Evolutionary conservation across 2,888 invertebrate species (phyloP).

Genomic region (Heliconius hortense): DNA sequence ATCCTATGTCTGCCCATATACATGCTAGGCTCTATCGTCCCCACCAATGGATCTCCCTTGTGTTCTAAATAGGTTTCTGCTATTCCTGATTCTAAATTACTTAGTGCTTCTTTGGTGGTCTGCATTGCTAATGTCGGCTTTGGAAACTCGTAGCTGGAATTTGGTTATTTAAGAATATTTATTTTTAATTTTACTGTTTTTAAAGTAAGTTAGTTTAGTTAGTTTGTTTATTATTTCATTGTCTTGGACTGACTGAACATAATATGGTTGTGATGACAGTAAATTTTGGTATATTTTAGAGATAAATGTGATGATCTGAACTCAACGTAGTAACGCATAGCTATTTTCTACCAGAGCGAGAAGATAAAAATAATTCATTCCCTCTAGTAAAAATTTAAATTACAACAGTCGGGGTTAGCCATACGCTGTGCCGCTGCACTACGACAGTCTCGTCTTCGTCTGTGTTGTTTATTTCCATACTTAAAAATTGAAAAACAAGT

Average conservation of each 20-base stretch:
- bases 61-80: slow-evolving; percentile 93
- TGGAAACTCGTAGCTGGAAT: slow-evolving; percentile 87
- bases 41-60: slow-evolving; percentile 96
- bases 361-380: not conserved
- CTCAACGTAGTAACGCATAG: too few species aligned
- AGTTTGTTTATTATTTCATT: too few species aligned
- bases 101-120: slow-evolving; percentile 84
- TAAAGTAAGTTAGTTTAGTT: not conserved
- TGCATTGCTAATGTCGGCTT: slow-evolving; percentile 87
- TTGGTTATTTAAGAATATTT: not conserved
- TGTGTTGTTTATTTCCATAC: too few species aligned
- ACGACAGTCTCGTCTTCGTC: not conserved
- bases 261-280: too few species aligned
- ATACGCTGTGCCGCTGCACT: not conserved
- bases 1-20: slow-evolving; percentile 94
- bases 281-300: too few species aligned
- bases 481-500: not conserved
- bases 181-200: not conserved
- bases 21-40: slow-evolving; percentile 98
- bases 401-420: not conserved
- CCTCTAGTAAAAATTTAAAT: not conserved
- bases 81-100: slow-evolving; percentile 83
- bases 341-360: not conserved
- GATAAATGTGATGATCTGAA: too few species aligned
- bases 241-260: too few species aligned